Base-by-base conservation (phyloP, 2,888 invertebrate genomes). In the Opisthograptis luteolata region DNA sequence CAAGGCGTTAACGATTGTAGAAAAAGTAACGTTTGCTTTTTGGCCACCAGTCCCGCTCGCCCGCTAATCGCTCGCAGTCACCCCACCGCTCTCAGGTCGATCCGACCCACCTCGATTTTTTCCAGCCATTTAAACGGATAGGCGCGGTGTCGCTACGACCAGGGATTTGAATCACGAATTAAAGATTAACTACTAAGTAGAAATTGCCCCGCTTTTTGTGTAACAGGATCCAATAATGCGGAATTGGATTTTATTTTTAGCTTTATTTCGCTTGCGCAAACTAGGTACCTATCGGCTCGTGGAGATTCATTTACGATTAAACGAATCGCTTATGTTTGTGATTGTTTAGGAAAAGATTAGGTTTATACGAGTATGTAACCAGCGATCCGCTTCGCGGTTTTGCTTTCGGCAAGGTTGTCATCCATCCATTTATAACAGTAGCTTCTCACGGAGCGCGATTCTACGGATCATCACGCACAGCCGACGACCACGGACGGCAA, bases 171-270 rank as follows among this genome's bases (percentile, higher is more conserved):
- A 81, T 76, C 80, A 78, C 73, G 79, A 75, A 79, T 81, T 76
- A 79, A 68, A 76, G 76, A 82, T 83, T 81, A 81, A 74, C 75
- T 75, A 69, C 77, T 74, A 73, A 79, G 79, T 68, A 70, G 74
- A 78, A 79, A 77, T 72, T 73, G 67, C 60, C 40, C 27, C 20
- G 43, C 42, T 49, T 49, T 48, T 60, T 61, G 58, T 56, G 55
- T 50, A 52, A 55, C 52, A 22, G 43, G 45, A 61, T 52, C 44
- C 47, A 40, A 43, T 50, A 32, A 47, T 57, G 51, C 53, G 36
- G 45, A 55, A 61, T 57, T 52, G 56, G 58, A 43, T 61, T 61
- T 55, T 49, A 49, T 43, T 37, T 49, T 49, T 43, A 49, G 49
- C 25, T 43, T 43, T 39, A 39, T 43, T 43, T 39, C 14, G 43